phyloP scores from a whole-genome alignment of 1,140 invertebrate genomes.

The Apolygus lucorum region DNA sequence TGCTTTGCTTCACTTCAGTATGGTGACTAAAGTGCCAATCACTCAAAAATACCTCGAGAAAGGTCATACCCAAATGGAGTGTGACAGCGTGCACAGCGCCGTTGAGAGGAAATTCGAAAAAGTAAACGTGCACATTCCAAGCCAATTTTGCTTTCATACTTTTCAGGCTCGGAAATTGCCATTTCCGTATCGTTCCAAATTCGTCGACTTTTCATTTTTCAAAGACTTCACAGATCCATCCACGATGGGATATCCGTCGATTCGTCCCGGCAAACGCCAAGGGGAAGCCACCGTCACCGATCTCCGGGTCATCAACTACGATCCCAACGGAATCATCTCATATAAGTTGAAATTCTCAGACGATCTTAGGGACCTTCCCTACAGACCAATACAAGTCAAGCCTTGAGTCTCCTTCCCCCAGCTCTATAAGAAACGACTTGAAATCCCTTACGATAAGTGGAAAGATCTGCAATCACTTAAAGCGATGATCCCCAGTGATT shows the following conservation, averaged over 20 bases:
- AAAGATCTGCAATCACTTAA: too few species aligned
- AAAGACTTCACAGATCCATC: too few species aligned
- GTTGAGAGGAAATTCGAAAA: constrained; percentile 27
- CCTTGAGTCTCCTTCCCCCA: too few species aligned
- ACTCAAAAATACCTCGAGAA: constrained; percentile 36
- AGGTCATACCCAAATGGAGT: constrained; percentile 38
- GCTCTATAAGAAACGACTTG: too few species aligned
- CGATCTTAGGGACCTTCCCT: constrained; percentile 24
- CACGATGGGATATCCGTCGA: constrained; percentile 17
- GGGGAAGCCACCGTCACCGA: constrained; percentile 26
- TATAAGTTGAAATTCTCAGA: constrained; percentile 30
- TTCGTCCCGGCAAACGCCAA: constrained; percentile 22
- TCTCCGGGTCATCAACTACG: constrained; percentile 28
- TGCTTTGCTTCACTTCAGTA: constrained; percentile 9
- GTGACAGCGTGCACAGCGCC: constrained; percentile 33
- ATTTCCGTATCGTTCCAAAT: constrained; percentile 20
- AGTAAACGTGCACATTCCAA: too few species aligned
- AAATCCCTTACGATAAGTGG: too few species aligned
- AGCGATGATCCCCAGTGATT: too few species aligned
- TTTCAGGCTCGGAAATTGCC: constrained; percentile 27
- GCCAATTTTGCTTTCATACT: too few species aligned
- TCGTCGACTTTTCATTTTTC: too few species aligned
- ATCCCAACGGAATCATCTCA: constrained; percentile 27
- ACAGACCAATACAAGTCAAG: too few species aligned
- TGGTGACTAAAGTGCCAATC: constrained; percentile 25